Conservation (phyloP, 2,888 invertebrate species). For the Spialia ferax region DNA sequence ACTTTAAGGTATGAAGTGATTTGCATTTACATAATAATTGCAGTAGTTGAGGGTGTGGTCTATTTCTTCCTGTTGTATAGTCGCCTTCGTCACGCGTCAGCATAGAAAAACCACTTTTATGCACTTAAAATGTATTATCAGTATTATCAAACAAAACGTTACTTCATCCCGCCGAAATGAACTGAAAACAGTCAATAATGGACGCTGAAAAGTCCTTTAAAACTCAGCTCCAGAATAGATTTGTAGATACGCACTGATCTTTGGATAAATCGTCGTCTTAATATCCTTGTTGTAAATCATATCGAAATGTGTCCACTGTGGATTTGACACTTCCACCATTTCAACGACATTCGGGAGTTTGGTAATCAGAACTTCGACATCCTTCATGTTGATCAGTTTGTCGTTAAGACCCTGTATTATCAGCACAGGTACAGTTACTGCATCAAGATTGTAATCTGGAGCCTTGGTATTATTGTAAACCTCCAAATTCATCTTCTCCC, state of each 20-base stretch:
- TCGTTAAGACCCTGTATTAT: neutral
- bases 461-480: neutral
- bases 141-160: too few relatives aligned
- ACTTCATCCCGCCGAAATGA: too few relatives aligned
- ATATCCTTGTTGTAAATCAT: constrained; percentile 19
- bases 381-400: neutral
- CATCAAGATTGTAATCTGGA: neutral
- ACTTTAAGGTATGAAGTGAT: too few relatives aligned
- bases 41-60: too few relatives aligned
- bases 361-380: neutral
- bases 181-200: too few relatives aligned
- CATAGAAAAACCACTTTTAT: too few relatives aligned
- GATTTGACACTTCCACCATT: constrained; percentile 7
- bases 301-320: constrained; percentile 36
- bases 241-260: constrained; percentile 28
- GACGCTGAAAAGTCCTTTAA: too few relatives aligned
- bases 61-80: too few relatives aligned
- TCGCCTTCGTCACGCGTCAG: too few relatives aligned
- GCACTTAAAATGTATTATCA: too few relatives aligned
- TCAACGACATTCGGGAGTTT: neutral
- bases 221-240: neutral
- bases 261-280: constrained; percentile 26
- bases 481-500: neutral
- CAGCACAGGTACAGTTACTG: neutral
- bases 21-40: too few relatives aligned